phyloP scores from a whole-genome alignment of 2,113 vertebrate genomes.

The Hymenochirus boettgeri region DNA sequence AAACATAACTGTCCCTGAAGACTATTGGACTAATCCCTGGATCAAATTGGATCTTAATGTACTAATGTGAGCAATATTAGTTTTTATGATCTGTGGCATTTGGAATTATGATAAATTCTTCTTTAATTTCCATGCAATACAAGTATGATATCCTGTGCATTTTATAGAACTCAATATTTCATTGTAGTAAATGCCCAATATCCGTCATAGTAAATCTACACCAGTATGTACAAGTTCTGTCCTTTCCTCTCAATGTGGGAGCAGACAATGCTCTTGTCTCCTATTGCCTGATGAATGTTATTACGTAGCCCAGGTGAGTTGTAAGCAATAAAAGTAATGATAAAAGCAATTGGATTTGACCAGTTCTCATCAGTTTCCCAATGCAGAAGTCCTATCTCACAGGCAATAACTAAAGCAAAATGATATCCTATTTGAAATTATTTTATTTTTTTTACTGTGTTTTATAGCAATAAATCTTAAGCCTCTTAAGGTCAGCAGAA shows the following conservation, averaged over 20 bases:
- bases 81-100: too few species aligned
- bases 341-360: not conserved
- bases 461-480: conserved; percentile 12
- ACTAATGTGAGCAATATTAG: too few species aligned
- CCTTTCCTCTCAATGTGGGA: not conserved
- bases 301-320: not conserved
- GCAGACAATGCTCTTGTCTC: not conserved
- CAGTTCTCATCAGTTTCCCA: not conserved
- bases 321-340: not conserved
- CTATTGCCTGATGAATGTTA: not conserved
- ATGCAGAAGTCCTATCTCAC: not conserved
- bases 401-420: not conserved
- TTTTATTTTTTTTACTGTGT: not conserved
- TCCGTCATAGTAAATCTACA: too few species aligned
- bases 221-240: not conserved
- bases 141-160: too few species aligned
- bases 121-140: too few species aligned
- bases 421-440: conserved; percentile 3
- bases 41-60: too few species aligned
- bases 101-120: too few species aligned
- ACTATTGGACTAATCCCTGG: too few species aligned
- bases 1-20: too few species aligned
- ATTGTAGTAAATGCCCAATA: too few species aligned
- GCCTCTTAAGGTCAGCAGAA: not conserved
- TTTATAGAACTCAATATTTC: too few species aligned